phyloP scores from a whole-genome alignment of 2,888 invertebrate species.

The Schizotus pectinicornis region DNA sequence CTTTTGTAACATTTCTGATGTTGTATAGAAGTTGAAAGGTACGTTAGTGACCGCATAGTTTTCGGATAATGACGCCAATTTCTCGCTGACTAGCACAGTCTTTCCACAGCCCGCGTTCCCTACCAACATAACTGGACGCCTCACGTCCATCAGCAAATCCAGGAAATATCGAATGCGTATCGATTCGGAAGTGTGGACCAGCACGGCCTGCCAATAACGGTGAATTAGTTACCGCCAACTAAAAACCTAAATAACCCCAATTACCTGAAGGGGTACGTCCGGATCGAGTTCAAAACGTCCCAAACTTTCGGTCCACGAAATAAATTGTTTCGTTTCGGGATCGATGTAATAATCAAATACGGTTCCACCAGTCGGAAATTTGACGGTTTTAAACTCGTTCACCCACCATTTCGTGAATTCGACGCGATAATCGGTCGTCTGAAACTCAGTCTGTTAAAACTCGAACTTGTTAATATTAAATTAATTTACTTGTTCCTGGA shows the following conservation, averaged over 20 bases:
- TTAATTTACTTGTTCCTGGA: conserved; percentile 79
- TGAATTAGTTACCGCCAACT: conserved; percentile 11
- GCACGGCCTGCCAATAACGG: conserved; percentile 69
- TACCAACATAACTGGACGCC: conserved; percentile 93
- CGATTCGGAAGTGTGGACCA: conserved; percentile 94
- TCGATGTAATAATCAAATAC: conserved; percentile 97
- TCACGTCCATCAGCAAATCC: conserved; percentile 85
- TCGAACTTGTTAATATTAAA: not conserved
- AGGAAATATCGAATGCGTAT: conserved; percentile 88
- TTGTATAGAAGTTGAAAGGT: conserved; percentile 96
- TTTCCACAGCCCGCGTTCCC: conserved; percentile 94
- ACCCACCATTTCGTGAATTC: conserved; percentile 98
- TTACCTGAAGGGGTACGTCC: conserved; percentile 87
- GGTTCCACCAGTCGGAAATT: conserved; percentile 89
- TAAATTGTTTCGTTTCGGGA: conserved; percentile 85
- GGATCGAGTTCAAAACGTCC: conserved; percentile 91
- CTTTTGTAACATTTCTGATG: conserved; percentile 92
- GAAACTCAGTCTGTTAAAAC: conserved; percentile 28
- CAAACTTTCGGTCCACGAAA: conserved; percentile 88
- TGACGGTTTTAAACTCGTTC: conserved; percentile 93
- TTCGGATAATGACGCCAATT: conserved; percentile 75
- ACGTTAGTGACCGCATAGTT: conserved; percentile 90
- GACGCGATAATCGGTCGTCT: conserved; percentile 71
- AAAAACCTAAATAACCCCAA: conserved; percentile 6
- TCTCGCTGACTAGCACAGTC: conserved; percentile 81